phyloP scores from a whole-genome alignment of 2,888 invertebrate genomes.

The Venusia cambrica region DNA sequence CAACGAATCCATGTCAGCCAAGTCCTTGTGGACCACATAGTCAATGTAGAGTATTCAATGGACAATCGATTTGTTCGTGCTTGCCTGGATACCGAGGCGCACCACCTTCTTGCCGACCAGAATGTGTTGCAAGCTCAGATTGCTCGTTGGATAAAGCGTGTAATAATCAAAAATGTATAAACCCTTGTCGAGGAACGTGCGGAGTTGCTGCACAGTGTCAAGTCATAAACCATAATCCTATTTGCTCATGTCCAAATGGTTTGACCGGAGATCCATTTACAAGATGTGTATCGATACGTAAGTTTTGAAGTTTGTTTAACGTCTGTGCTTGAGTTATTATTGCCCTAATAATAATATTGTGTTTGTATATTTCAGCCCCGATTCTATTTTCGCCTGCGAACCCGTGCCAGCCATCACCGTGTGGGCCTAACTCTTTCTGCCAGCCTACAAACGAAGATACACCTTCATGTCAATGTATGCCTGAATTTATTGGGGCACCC shows the following conservation, averaged over 20 bases:
- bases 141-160: slow-evolving; percentile 87
- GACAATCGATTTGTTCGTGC: slow-evolving; percentile 86
- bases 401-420: slow-evolving; percentile 88
- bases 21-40: slow-evolving; percentile 84
- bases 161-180: slow-evolving; percentile 85
- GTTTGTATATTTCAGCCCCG: slow-evolving; percentile 40
- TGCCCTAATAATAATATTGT: too few relatives aligned
- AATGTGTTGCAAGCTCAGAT: slow-evolving; percentile 86
- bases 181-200: slow-evolving; percentile 90
- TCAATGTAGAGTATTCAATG: slow-evolving; percentile 82
- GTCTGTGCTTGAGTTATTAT: too few relatives aligned
- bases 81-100: slow-evolving; percentile 83
- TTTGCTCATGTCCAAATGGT: slow-evolving; percentile 84
- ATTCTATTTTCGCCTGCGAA: slow-evolving; percentile 61
- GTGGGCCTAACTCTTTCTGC: slow-evolving; percentile 87
- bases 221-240: slow-evolving; percentile 88
- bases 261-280: slow-evolving; percentile 86
- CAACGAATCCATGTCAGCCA: slow-evolving; percentile 82
- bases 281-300: slow-evolving; percentile 78
- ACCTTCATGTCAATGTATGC: slow-evolving; percentile 86
- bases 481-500: slow-evolving; percentile 85
- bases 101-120: slow-evolving; percentile 86
- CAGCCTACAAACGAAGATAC: slow-evolving; percentile 75
- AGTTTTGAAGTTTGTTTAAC: slow-evolving; percentile 48
- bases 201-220: slow-evolving; percentile 87